Percentiles rank a stretch among this genome's conserved stretches.
Conservation (phyloP, 2,888 invertebrate genomes). For the Phengaris alcon region DNA sequence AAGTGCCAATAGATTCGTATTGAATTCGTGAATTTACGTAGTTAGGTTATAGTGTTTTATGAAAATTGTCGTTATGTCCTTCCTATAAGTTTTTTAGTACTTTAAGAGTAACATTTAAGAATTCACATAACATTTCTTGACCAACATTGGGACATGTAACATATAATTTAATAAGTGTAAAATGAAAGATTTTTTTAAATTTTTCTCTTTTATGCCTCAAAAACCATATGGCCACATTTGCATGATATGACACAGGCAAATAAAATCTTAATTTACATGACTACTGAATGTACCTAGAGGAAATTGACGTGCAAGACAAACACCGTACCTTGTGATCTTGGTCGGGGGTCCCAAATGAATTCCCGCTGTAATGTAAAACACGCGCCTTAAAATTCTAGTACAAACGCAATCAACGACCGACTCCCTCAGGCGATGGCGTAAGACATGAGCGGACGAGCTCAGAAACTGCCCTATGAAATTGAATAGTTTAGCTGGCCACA, state of each 20-base stretch:
- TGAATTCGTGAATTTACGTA: no score
- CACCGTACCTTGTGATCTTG: not conserved
- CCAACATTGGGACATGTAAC: no score
- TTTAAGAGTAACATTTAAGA: no score
- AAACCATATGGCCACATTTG: not conserved
- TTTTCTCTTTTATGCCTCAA: no score
- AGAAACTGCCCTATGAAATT: not conserved
- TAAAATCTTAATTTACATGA: not conserved
- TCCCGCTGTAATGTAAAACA: slow-evolving; percentile 48
- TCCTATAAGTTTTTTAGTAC: no score
- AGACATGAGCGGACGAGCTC: slow-evolving; percentile 4
- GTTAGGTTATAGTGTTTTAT: no score
- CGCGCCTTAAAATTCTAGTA: slow-evolving; percentile 54
- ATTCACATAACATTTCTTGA: no score
- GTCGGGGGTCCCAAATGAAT: slow-evolving; percentile 40
- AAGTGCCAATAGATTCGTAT: no score
- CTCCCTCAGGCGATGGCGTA: slow-evolving; percentile 35
- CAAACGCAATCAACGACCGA: slow-evolving; percentile 57
- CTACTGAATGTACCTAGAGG: not conserved
- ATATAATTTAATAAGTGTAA: no score
- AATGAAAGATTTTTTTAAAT: no score
- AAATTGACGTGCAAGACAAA: not conserved
- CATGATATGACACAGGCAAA: not conserved
- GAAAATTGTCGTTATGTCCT: no score
- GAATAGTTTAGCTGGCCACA: no score